These are phyloP conservation scores for Zosterops lateralis DNA, from an alignment of 2,113 vertebrate species.

Conservation along the genomic window DNA sequence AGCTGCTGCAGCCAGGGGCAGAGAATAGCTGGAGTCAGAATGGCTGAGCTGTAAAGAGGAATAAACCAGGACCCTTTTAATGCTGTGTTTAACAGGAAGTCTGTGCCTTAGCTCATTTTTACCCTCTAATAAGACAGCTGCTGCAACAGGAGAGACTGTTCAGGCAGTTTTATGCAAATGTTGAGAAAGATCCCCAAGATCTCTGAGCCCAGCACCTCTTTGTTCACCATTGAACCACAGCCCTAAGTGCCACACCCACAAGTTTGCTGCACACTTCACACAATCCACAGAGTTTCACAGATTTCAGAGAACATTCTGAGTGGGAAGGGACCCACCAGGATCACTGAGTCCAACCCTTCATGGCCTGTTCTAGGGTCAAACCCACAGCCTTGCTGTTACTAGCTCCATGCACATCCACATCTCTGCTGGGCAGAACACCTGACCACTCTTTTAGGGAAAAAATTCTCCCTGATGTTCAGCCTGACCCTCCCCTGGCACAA, in stretches of 20 bases:
- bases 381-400: neutral
- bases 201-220: no score
- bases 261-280: neutral
- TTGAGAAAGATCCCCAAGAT: neutral
- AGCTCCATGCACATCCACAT: rapidly evolving
- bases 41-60: no score
- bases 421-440: neutral
- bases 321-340: neutral
- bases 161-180: neutral
- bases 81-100: no score
- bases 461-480: neutral
- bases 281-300: neutral
- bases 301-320: neutral
- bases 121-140: no score
- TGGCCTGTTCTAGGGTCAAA: neutral
- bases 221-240: neutral
- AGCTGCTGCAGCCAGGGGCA: no score
- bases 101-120: no score
- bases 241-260: rapidly evolving
- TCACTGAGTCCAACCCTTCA: rapidly evolving
- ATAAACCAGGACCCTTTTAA: no score
- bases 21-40: no score
- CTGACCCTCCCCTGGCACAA: neutral
- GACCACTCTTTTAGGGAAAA: neutral
- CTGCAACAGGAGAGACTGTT: neutral